Percentiles rank a stretch among this genome's conserved stretches.
Evolutionary conservation across 2,888 invertebrate genomes (phyloP).

Genomic region (Ochropleura plecta): DNA sequence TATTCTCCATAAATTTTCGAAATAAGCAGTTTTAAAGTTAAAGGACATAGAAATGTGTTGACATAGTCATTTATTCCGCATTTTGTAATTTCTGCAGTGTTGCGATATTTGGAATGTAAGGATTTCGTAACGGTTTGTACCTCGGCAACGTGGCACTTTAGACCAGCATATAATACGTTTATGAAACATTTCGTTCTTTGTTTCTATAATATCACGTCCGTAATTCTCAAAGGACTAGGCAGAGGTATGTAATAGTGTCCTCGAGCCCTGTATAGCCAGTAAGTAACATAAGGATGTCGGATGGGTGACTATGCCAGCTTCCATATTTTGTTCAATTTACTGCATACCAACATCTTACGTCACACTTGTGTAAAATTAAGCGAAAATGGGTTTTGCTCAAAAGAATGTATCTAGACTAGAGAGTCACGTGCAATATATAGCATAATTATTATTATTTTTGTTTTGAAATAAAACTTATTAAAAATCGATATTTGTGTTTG

Average conservation of each 20-base stretch:
- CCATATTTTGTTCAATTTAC: constrained; percentile 29
- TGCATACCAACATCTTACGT: neutral
- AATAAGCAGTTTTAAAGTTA: constrained; percentile 22
- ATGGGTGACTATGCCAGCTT: neutral
- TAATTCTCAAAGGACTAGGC: neutral
- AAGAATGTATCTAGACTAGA: constrained; percentile 78
- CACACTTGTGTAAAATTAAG: constrained; percentile 71
- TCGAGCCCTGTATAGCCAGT: neutral
- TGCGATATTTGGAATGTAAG: neutral
- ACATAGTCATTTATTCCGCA: neutral
- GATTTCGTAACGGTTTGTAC: neutral
- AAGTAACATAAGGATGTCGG: neutral
- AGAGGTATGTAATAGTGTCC: neutral
- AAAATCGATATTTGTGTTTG: constrained; percentile 73
- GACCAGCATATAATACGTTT: neutral
- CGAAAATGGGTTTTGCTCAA: constrained; percentile 89
- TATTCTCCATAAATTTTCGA: constrained; percentile 30
- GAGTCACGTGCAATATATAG: constrained; percentile 90
- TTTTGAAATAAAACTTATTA: constrained; percentile 88
- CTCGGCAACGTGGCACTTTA: neutral
- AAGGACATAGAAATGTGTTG: neutral
- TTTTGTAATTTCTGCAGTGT: neutral
- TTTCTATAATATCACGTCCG: neutral
- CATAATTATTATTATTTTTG: constrained; percentile 89
- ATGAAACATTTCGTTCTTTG: neutral